Evolutionary conservation across 2,888 invertebrate genomes (phyloP), one percentile per base, ranked within the genome.

Genomic region (Chrysolina oricalcia): DNA sequence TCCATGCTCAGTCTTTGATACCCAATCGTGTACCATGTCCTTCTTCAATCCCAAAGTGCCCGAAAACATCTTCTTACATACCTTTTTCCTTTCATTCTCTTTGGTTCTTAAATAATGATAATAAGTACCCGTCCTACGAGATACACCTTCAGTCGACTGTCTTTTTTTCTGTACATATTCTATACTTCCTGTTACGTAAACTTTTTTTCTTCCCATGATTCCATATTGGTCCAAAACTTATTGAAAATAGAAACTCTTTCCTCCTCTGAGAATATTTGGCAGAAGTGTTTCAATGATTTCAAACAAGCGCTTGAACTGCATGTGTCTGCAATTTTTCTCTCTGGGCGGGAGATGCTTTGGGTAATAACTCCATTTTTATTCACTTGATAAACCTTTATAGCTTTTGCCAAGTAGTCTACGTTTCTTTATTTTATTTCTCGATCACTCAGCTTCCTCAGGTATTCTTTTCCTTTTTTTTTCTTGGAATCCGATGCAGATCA

Each of bases 151-250:
- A n/a, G n/a, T n/a, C n/a, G n/a, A n/a, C n/a, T n/a, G n/a, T n/a
- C n/a, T n/a, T n/a, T n/a, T n/a, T n/a, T 27, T 64, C 5, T 19
- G 64, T 15, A 64, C 19, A 40, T 71, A 53, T 64, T 64, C 71
- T n/a, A n/a, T n/a, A n/a, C n/a, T n/a, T n/a, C n/a, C 43, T 50
- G 11, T 71, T 3, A 71, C 65, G 40, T 71, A 71, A 10, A 65
- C 64, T 17, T 40, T 62, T 65, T 71, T 71, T 53, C 65, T 56
- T 35, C 53, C 71, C 65, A 64, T 53, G 62, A 35, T 62, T 48
- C 48, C 71, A 71, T 71, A 13, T 41, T 64, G 13, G 27, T 62
- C 71, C 71, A 71, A 71, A 71, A 65, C 5, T 40, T 71, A 43
- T 43, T 40, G 23, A 65, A 71, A 53, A 71, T 8, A 40, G 40